phyloP scores from a whole-genome alignment of 1,140 invertebrate genomes.

The Solenopsis invicta region DNA sequence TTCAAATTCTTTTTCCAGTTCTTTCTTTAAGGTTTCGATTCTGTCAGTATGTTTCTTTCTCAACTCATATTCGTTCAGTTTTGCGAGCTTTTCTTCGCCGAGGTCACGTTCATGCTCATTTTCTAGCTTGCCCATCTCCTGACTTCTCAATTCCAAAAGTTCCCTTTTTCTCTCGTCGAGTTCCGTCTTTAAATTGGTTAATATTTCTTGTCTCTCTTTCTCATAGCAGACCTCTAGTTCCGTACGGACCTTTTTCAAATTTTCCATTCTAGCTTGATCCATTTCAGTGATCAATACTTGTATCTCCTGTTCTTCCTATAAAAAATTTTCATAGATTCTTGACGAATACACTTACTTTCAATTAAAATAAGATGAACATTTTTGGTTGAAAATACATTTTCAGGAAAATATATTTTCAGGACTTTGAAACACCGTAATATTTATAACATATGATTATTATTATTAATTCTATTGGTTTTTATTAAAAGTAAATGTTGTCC shows the following conservation, averaged over 20 bases:
- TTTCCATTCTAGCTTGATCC: slow-evolving; percentile 79
- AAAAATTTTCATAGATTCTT: slow-evolving; percentile 9
- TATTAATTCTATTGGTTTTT: not conserved
- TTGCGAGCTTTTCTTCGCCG: slow-evolving; percentile 81
- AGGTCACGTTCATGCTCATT: slow-evolving; percentile 80
- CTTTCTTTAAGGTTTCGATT: slow-evolving; percentile 81
- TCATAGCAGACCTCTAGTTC: slow-evolving; percentile 85
- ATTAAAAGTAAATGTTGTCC: not conserved
- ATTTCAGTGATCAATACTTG: slow-evolving; percentile 84
- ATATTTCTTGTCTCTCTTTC: slow-evolving; percentile 84
- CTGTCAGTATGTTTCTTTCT: slow-evolving; percentile 79
- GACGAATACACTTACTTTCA: not conserved
- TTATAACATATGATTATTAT: not conserved
- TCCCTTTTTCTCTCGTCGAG: slow-evolving; percentile 81
- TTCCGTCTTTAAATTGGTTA: slow-evolving; percentile 82
- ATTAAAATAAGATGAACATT: slow-evolving; percentile 1
- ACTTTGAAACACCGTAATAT: not conserved
- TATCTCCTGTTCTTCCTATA: slow-evolving; percentile 82
- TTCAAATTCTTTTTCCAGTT: slow-evolving; percentile 83
- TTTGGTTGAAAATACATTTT: not conserved
- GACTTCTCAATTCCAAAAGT: slow-evolving; percentile 81
- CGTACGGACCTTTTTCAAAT: slow-evolving; percentile 79
- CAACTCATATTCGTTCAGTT: slow-evolving; percentile 80
- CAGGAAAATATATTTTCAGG: not conserved
- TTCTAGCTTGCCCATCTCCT: slow-evolving; percentile 82